Base-by-base conservation (phyloP, 2,113 vertebrate species). In the Ciconia stormi region DNA sequence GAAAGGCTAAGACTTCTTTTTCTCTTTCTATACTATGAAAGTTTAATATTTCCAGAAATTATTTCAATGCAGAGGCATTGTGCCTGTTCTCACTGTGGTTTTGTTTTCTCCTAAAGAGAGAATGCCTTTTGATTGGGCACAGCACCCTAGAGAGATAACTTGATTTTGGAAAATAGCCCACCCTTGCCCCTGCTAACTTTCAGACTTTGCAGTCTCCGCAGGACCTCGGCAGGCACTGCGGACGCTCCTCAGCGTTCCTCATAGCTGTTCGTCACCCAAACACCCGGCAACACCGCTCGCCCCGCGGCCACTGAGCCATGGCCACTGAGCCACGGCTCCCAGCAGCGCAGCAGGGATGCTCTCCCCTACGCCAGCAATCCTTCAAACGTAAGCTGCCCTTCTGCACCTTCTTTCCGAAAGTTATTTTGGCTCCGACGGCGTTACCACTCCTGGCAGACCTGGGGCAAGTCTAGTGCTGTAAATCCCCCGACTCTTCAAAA, bases 221-320 rank as follows among this genome's bases (percentile, higher is more conserved):
- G 30, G 49, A 44, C 11, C 30, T 23, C 38, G 2, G 2, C 2
- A 12, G 78, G 23, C 38, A 27, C 38, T 7, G 11, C 9, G 6
- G 20, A 55, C 3, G 80, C 52, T 49, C 13, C 53, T 27, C 53
- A 3, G 3, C 22, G 2, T 15, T 10, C n/a, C 53, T 49, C 63
- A 27, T 9, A 2, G 25, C 38, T 14, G 7, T 11, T 14, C 21
- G 3, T 3, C 79, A 18, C 50, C 52, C 62, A 7, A 38, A 25
- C 17, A 5, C 16, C 27, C 22, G 19, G n/a, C 38, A 44, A 5
- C 30, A 7, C 38, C 19, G 10, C 10, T 27, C 22, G 4, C 50
- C 38, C 21, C 13, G 1, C 5, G 5, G 38, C 30, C 46, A 26
- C 30, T 3, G 2, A 56, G 52, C 34, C 40, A 6, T 2, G 1